Base-by-base conservation (phyloP, 1,140 invertebrate species). In the Lasioglossum baleicum region DNA sequence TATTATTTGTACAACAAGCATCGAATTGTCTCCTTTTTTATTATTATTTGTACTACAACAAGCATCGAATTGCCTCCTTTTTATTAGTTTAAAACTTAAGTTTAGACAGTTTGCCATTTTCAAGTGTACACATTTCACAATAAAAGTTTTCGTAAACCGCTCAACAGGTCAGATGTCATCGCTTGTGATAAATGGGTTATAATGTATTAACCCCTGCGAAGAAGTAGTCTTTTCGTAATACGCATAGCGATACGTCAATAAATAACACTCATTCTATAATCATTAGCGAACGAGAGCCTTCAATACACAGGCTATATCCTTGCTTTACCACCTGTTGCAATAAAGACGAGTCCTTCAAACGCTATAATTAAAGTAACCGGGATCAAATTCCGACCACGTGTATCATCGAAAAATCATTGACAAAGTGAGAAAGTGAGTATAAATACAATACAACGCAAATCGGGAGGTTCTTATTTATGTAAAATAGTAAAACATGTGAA, bases 81-180 rank as follows among this genome's bases (percentile, higher is more conserved):
- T 60, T 61, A 11, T 31, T 63, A 63, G 11, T 26, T 26, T 31
- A 31, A 11, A 13, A 31, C 13, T 11, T 13, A 61, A 15, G 56
- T 42, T 42, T 44, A 13, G 0, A 48, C 10, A 48, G 44, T 13
- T 22, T 58, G 10, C 17, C 44, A 26, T 72, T 60, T 13, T 5
- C 13, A 3, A n/a, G 10, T 7, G 26, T 44, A 2, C 40, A 35
- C 35, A 56, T 67, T 73, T 35, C 35, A n/a, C 22, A 22, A 44
- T 11, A 56, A 6, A 64, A 51, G 22, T n/a, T n/a, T n/a, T n/a
- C n/a, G n/a, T n/a, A n/a, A n/a, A 51, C 15, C 48, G 40, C 56
- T 70, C 53, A 40, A 81, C 15, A 75, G 82, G 48, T 77, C 70
- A 63, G 7, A 68, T 40, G 82, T 85, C 75, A 85, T 85, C 83